phyloP scores from a whole-genome alignment of 2,888 invertebrate species.

The Drosophila peninsularis region DNA sequence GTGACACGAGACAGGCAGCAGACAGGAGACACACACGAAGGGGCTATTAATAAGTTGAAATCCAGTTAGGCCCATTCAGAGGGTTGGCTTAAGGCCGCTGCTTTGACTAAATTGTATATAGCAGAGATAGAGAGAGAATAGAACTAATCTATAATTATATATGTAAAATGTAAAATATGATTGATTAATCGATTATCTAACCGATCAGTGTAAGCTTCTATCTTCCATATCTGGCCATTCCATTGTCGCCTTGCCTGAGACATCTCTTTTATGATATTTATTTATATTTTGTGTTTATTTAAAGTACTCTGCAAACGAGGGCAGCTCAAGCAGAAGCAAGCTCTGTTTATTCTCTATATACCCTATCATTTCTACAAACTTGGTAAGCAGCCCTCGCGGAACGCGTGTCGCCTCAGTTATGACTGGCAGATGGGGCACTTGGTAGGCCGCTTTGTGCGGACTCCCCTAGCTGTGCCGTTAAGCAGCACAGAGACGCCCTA shows the following conservation, averaged over 20 bases:
- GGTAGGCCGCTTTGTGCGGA: slow-evolving; percentile 8
- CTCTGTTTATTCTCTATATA: too few species aligned
- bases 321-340: background rate
- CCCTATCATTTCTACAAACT: too few species aligned
- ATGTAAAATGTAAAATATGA: too few species aligned
- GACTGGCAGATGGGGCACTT: slow-evolving; percentile 10
- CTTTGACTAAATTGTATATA: too few species aligned
- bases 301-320: background rate
- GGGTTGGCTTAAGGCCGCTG: too few species aligned
- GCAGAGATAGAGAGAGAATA: background rate
- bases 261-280: background rate
- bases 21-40: slow-evolving; percentile 30
- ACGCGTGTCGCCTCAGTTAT: background rate
- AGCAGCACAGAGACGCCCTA: slow-evolving; percentile 64
- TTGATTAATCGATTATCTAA: background rate
- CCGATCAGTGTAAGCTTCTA: background rate
- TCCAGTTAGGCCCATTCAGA: slow-evolving; percentile 12
- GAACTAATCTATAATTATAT: too few species aligned
- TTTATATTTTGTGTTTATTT: background rate
- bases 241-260: background rate
- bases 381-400: slow-evolving; percentile 1
- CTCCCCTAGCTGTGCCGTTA: slow-evolving; percentile 19
- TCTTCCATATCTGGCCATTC: background rate
- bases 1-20: background rate
- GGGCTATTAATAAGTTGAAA: slow-evolving; percentile 55